A percentile compares a stretch with the other conserved stretches of the same genome.
Evolutionary conservation across 2,888 invertebrate species (phyloP).

Genomic region (Tachina grossa): DNA sequence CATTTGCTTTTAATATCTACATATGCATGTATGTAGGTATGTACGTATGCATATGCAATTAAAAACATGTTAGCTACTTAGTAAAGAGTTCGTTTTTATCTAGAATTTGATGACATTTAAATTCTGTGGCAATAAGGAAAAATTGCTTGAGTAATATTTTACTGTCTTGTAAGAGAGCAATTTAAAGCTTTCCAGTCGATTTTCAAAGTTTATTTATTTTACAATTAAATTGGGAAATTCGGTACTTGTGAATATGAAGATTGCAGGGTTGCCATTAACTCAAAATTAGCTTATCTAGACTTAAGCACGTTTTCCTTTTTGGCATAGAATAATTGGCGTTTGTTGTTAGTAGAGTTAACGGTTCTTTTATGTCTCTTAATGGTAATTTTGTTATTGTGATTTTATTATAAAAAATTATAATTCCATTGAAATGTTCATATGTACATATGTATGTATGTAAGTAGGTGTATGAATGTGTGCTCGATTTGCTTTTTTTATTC

Average conservation of each 20-base stretch:
- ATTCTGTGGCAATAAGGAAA: too few species aligned
- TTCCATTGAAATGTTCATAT: not conserved
- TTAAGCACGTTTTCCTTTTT: too few species aligned
- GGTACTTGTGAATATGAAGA: too few species aligned
- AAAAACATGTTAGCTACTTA: slow-evolving; percentile 11
- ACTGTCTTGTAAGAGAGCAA: too few species aligned
- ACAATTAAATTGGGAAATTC: too few species aligned
- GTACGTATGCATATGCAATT: not conserved
- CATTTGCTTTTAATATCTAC: not conserved
- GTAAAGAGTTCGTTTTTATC: slow-evolving; percentile 28
- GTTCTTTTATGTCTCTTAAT: slow-evolving; percentile 40
- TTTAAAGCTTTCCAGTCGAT: too few species aligned
- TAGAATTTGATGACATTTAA: slow-evolving; percentile 23
- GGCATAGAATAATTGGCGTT: slow-evolving; percentile 5
- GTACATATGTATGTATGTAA: not conserved
- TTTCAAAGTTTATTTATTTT: too few species aligned
- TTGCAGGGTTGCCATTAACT: too few species aligned
- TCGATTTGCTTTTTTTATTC: not conserved
- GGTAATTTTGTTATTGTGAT: slow-evolving; percentile 31
- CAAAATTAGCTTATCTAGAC: too few species aligned
- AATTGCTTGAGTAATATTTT: too few species aligned
- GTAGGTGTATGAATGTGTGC: not conserved
- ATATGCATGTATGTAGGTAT: too few species aligned
- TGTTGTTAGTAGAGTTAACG: slow-evolving; percentile 43
- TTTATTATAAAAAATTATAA: slow-evolving; percentile 24